These are phyloP conservation scores for Lypha dubia DNA, from an alignment of 2,888 invertebrate genomes.

Conservation along the genomic window DNA sequence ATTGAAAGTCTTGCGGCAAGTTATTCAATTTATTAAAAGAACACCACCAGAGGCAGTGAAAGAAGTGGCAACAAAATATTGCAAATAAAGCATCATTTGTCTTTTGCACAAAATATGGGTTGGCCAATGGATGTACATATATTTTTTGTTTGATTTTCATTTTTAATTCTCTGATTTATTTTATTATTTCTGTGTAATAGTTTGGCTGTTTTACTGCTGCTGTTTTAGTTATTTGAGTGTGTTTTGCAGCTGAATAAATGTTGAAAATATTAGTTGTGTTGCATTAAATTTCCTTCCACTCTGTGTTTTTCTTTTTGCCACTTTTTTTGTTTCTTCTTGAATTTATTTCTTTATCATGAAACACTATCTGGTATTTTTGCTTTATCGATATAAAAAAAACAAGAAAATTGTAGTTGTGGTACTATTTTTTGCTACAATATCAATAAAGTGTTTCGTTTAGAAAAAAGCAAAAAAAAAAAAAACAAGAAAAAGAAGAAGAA, in stretches of 20 bases:
- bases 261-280: slow-evolving; percentile 49
- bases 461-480: too few relatives aligned
- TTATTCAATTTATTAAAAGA: slow-evolving; percentile 70
- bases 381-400: slow-evolving; percentile 39
- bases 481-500: not conserved
- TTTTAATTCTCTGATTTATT: slow-evolving; percentile 26
- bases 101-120: slow-evolving; percentile 56
- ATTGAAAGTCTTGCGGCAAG: slow-evolving; percentile 66
- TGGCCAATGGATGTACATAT: slow-evolving; percentile 34
- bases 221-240: not conserved
- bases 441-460: slow-evolving; percentile 52
- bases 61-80: slow-evolving; percentile 61
- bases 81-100: slow-evolving; percentile 68
- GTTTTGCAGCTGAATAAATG: slow-evolving; percentile 41
- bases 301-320: slow-evolving; percentile 24
- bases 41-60: slow-evolving; percentile 54
- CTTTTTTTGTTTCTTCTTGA: not conserved
- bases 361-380: slow-evolving; percentile 41
- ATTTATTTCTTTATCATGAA: slow-evolving; percentile 1
- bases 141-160: not conserved
- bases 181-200: slow-evolving; percentile 26
- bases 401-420: slow-evolving; percentile 45
- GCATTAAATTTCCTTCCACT: slow-evolving; percentile 59
- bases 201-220: not conserved
- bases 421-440: slow-evolving; percentile 52